Conservation (phyloP, 2,888 invertebrate genomes). For the Xylocampa areola region DNA sequence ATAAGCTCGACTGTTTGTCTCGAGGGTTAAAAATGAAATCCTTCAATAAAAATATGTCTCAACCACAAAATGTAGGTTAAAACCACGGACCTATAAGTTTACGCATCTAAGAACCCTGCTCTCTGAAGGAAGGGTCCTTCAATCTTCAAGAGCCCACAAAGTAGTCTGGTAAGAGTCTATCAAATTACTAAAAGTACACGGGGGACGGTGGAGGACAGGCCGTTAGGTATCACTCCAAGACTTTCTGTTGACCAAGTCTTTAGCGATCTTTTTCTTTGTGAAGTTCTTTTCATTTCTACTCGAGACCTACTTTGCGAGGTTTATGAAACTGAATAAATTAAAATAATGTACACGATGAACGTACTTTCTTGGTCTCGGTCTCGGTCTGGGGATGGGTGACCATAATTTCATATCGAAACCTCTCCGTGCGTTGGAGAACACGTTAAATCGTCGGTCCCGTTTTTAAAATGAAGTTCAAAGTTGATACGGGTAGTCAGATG, state of each 20-base stretch:
- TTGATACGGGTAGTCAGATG: too few species aligned
- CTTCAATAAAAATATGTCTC: constrained; percentile 17
- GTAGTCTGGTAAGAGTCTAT: constrained; percentile 50
- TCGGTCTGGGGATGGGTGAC: too few species aligned
- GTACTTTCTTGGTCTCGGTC: too few species aligned
- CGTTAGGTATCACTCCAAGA: constrained; percentile 7
- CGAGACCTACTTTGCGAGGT: too few species aligned
- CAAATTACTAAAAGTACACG: constrained; percentile 55
- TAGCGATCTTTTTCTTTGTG: not conserved
- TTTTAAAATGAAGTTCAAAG: too few species aligned
- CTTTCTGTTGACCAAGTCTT: constrained; percentile 19
- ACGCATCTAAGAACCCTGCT: constrained; percentile 39
- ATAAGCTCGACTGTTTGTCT: too few species aligned
- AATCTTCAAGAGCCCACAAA: constrained; percentile 35
- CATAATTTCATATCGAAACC: too few species aligned
- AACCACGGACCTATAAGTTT: constrained; percentile 39
- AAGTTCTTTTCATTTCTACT: too few species aligned
- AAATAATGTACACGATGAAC: too few species aligned
- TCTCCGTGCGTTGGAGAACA: too few species aligned
- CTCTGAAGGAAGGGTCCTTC: constrained; percentile 29
- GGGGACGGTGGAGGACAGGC: not conserved
- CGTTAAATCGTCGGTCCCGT: too few species aligned
- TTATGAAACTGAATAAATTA: too few species aligned
- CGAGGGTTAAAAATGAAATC: not conserved
- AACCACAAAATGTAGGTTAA: constrained; percentile 19